Conservation (phyloP, 2,888 invertebrate genomes). For the Apoda limacodes region DNA sequence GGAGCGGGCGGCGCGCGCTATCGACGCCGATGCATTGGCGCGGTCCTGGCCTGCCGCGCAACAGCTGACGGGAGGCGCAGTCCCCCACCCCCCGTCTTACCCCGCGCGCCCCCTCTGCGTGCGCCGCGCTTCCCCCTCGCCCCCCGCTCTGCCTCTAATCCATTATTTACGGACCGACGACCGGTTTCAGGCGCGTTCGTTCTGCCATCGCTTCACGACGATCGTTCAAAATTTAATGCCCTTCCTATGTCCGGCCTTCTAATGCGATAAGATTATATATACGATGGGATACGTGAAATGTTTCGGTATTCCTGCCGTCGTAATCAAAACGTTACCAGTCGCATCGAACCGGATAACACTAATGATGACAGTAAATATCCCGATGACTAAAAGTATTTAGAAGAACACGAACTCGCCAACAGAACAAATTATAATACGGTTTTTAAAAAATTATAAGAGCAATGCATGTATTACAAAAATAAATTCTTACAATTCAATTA, state of each 20-base stretch:
- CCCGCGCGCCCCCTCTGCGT: constrained; percentile 25
- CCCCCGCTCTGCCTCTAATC: constrained; percentile 61
- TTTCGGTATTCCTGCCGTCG: too few species aligned
- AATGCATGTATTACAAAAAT: too few species aligned
- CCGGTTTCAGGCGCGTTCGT: constrained; percentile 66
- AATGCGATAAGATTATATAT: constrained; percentile 64
- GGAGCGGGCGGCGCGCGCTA: constrained; percentile 49
- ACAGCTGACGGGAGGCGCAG: constrained; percentile 68
- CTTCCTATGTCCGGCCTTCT: constrained; percentile 68
- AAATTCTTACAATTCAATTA: too few species aligned
- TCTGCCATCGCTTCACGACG: constrained; percentile 53
- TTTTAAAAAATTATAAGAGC: too few species aligned
- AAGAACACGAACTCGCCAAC: too few species aligned
- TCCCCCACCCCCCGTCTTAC: constrained; percentile 30
- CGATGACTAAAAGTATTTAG: too few species aligned
- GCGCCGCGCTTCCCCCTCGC: constrained; percentile 24
- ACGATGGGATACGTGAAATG: constrained; percentile 11
- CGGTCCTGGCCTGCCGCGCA: constrained; percentile 61
- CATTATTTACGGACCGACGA: constrained; percentile 67
- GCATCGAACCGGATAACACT: too few species aligned
- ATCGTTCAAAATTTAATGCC: constrained; percentile 65
- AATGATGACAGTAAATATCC: too few species aligned
- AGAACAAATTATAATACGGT: too few species aligned
- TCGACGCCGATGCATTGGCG: constrained; percentile 64
- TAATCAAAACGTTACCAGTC: too few species aligned